Percentiles rank a stretch among this genome's conserved stretches.
Evolutionary conservation across 2,113 vertebrate genomes (phyloP).

Genomic region (Sus scrofa): T2T-Sscrofa CM000812.6:222664001-222664500

Average conservation of each 20-base stretch:
- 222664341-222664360: neutral
- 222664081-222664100: neutral
- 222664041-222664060: conserved; percentile 42
- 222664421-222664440: neutral
- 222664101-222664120: neutral
- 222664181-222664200: neutral
- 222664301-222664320: neutral
- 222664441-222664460: neutral
- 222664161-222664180: conserved; percentile 4
- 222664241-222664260: neutral
- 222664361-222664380: neutral
- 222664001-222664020: neutral
- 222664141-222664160: conserved; percentile 7
- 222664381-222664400: neutral
- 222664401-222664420: neutral
- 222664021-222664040: conserved; percentile 41
- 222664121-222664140: conserved; percentile 18
- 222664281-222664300: neutral
- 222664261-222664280: neutral
- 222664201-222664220: conserved; percentile 44
- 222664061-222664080: conserved; percentile 48
- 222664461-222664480: neutral
- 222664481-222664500: neutral
- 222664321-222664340: neutral
- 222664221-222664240: neutral